These are phyloP conservation scores for Pangasius mekongensis DNA, from an alignment of 2,797 vertebrate species.

Conservation along the genomic window DNA sequence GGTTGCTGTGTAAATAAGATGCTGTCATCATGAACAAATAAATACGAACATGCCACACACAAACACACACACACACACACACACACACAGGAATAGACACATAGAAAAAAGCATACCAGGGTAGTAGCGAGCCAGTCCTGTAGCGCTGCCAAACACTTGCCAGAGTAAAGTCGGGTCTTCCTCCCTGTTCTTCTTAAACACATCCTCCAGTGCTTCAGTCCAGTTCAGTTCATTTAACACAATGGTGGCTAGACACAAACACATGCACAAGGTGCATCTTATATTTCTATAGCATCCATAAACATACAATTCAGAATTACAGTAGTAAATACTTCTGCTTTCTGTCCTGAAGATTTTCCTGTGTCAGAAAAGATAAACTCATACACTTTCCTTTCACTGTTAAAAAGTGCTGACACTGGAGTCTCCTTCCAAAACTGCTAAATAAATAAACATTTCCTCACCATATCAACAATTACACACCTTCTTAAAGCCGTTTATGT, in stretches of 20 bases:
- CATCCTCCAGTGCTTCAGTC: slow-evolving; percentile 89
- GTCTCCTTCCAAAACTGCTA: background rate
- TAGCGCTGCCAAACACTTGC: slow-evolving; percentile 97
- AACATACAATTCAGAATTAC: background rate
- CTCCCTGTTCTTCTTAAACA: slow-evolving; percentile 91
- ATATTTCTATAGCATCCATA: background rate
- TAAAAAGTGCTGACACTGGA: background rate
- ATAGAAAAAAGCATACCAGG: slow-evolving; percentile 69
- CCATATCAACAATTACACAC: background rate
- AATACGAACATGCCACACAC: background rate
- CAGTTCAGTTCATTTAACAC: slow-evolving; percentile 95
- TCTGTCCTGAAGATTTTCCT: background rate
- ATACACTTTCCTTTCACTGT: background rate
- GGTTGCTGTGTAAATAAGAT: background rate
- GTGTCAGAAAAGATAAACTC: background rate
- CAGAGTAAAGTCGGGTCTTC: slow-evolving; percentile 91
- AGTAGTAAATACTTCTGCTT: background rate
- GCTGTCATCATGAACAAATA: background rate
- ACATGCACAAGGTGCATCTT: background rate
- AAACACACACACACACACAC: background rate
- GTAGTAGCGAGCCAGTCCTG: slow-evolving; percentile 93
- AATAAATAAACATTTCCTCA: background rate
- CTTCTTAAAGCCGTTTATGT: background rate
- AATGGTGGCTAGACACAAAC: slow-evolving; percentile 81
- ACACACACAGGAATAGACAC: background rate